These are phyloP conservation scores for Hippopotamus amphibius DNA, from an alignment of 2,113 vertebrate genomes.

Conservation along the genomic window DNA sequence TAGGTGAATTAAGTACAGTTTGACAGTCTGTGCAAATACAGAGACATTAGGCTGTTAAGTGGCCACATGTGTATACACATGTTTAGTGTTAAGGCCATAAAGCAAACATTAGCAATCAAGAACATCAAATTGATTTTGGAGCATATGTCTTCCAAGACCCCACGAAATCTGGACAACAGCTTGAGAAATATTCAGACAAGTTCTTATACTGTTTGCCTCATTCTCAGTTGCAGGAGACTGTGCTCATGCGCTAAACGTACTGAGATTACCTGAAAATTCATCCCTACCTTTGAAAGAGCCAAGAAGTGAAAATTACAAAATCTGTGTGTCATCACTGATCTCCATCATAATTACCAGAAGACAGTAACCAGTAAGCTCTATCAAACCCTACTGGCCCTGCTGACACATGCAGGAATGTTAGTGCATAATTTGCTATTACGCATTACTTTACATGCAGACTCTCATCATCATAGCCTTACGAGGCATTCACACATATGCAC, in stretches of 20 bases:
- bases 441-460: background rate
- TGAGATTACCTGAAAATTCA: slow-evolving; percentile 4
- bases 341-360: background rate
- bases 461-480: background rate
- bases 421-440: background rate
- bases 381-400: background rate
- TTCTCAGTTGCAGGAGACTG: background rate
- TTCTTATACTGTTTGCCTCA: background rate
- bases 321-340: background rate
- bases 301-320: slow-evolving; percentile 42
- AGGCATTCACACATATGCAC: background rate
- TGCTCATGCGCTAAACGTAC: background rate
- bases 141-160: slow-evolving; percentile 54
- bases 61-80: slow-evolving; percentile 66
- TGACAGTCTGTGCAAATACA: background rate
- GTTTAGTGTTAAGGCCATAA: slow-evolving; percentile 71
- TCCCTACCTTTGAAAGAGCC: background rate
- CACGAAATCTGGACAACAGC: slow-evolving; percentile 65
- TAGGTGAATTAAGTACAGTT: background rate
- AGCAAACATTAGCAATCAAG: slow-evolving; percentile 74
- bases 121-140: slow-evolving; percentile 70
- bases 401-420: background rate
- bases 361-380: background rate
- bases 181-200: slow-evolving; percentile 45
- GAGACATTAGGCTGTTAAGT: slow-evolving; percentile 31